Conservation (phyloP, 2,113 vertebrate genomes). For the Desmodus rotundus region DNA sequence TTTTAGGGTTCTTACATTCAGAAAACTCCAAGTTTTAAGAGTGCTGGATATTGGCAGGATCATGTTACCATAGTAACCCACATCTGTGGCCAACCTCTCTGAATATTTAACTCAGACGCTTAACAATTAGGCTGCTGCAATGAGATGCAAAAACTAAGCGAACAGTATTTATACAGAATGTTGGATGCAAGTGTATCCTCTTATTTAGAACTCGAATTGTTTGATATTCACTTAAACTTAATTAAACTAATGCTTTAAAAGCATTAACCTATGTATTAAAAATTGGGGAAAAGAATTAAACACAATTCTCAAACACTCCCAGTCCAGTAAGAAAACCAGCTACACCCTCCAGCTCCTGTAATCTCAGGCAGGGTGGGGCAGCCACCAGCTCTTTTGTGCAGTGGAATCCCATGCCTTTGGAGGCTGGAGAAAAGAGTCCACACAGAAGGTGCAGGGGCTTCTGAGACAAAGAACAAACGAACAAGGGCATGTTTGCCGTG, state of each 20-base stretch:
- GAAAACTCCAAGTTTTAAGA: conserved; percentile 32
- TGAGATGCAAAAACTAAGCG: not conserved
- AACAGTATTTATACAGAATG: not conserved
- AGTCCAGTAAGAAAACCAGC: not conserved
- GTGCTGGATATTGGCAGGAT: not conserved
- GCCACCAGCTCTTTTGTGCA: too few species aligned
- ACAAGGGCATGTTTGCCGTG: not conserved
- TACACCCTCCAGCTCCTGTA: fast-evolving
- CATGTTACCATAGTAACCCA: conserved; percentile 24
- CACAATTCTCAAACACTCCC: not conserved
- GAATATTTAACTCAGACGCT: conserved; percentile 42
- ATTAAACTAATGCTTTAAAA: not conserved
- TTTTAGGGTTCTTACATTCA: not conserved
- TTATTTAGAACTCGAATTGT: not conserved
- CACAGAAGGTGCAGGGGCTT: too few species aligned
- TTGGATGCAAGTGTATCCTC: not conserved
- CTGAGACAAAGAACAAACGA: not conserved
- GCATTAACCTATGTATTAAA: not conserved
- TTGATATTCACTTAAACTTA: not conserved
- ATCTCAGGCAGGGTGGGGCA: not conserved
- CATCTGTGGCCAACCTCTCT: not conserved
- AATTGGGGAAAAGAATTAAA: not conserved
- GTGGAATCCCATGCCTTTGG: not conserved
- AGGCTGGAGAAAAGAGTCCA: not conserved
- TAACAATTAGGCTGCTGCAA: not conserved